These are phyloP conservation scores for Drosophila bunnanda DNA, from an alignment of 2,888 invertebrate genomes.

Conservation along the genomic window DNA sequence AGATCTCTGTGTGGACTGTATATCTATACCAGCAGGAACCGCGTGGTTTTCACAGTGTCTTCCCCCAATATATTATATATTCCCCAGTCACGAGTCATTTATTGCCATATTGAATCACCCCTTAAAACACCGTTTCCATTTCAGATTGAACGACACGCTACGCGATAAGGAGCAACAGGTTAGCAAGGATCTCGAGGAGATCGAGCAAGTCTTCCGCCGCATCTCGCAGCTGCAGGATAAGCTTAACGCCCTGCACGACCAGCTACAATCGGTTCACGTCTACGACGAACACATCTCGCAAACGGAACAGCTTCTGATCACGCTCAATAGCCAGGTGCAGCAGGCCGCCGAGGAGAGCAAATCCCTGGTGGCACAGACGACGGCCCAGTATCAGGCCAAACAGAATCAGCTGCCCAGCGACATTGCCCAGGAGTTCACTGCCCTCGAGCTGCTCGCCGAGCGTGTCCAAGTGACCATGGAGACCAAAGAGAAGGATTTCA, in stretches of 20 bases:
- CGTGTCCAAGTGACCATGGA: conserved; percentile 92
- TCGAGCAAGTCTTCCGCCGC: conserved; percentile 90
- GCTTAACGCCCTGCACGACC: conserved; percentile 88
- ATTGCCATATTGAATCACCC: conserved; percentile 54
- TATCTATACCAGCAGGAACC: conserved; percentile 36
- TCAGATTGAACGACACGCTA: conserved; percentile 92
- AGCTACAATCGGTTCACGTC: conserved; percentile 90
- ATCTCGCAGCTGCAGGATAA: conserved; percentile 89
- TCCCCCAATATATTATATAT: conserved; percentile 25
- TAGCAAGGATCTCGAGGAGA: conserved; percentile 90
- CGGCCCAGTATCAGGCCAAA: conserved; percentile 87
- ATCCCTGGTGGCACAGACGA: conserved; percentile 87
- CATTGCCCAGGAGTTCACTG: conserved; percentile 91
- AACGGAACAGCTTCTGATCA: conserved; percentile 87
- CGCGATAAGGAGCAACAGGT: conserved; percentile 91
- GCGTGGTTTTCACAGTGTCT: conserved; percentile 53
- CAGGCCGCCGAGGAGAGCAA: conserved; percentile 87
- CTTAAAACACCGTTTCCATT: conserved; percentile 24
- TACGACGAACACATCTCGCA: conserved; percentile 90
- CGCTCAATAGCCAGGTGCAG: conserved; percentile 87
- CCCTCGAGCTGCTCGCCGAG: conserved; percentile 92
- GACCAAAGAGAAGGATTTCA: conserved; percentile 94
- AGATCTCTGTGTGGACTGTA: conserved; percentile 17
- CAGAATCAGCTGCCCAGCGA: conserved; percentile 90
- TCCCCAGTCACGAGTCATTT: conserved; percentile 8